Percentiles rank a stretch among this genome's conserved stretches.
These are phyloP conservation scores for Bedellia somnulentella DNA, from an alignment of 2,888 invertebrate genomes.

Conservation along the genomic window DNA sequence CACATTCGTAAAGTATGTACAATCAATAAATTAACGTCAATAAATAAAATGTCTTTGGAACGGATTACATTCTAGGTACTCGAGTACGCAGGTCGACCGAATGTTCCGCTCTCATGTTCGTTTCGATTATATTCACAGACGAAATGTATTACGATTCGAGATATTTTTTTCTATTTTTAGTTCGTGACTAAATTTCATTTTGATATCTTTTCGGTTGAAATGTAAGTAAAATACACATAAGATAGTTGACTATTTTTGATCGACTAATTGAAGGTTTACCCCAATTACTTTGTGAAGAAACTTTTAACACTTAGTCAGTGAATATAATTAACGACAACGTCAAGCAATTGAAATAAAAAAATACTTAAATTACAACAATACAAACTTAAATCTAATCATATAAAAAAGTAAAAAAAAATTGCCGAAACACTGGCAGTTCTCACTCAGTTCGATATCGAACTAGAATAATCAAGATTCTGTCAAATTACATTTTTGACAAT, in stretches of 20 bases:
- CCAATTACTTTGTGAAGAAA: background rate
- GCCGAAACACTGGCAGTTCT: constrained; percentile 16
- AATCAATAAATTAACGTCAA: constrained; percentile 18
- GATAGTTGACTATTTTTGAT: background rate
- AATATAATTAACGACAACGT: no score
- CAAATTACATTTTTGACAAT: background rate
- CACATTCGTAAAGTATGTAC: constrained; percentile 11
- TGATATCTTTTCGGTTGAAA: background rate
- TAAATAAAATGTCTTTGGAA: constrained; percentile 51
- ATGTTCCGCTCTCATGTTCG: constrained; percentile 15
- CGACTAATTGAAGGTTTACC: background rate
- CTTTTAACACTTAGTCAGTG: background rate
- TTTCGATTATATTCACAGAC: background rate
- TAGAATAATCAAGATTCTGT: background rate
- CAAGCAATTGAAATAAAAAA: background rate
- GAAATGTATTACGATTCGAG: background rate
- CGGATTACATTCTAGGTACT: constrained; percentile 38
- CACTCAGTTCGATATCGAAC: constrained; percentile 5
- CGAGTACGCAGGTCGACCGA: constrained; percentile 14
- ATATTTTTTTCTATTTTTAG: background rate
- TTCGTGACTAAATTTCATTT: background rate
- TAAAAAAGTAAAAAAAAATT: constrained; percentile 17
- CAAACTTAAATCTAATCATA: constrained; percentile 16
- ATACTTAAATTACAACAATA: constrained; percentile 9
- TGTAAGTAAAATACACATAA: background rate